Evolutionary conservation across 2,797 vertebrate genomes (phyloP), one percentile per base, ranked within the genome.

Genomic region (Valencia hispanica): DNA sequence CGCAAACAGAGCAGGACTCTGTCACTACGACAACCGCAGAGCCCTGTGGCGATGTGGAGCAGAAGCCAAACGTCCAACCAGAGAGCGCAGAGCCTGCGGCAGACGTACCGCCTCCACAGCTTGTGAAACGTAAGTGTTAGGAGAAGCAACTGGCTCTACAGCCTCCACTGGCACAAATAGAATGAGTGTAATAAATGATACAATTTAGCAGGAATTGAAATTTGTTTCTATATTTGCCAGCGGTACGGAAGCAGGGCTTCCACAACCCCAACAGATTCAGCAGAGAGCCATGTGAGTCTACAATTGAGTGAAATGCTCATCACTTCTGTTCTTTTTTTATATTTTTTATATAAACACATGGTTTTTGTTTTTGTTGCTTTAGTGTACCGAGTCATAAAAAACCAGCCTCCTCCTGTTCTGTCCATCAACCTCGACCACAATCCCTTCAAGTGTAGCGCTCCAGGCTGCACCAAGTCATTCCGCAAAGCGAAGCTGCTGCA

Each of bases 401-500:
- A 96, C 93, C 95, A 96, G 86, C 95, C 96, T 66, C 96, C 96
- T 78, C 97, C 96, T 30, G 93, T 95, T 86, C 91, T 97, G 86
- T 89, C 96, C 87, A 93, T 97, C 83, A 98, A 98, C 84, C 95
- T 99, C 68, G 97, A 99, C 93, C 96, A 98, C 94, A 96, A 96
- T 88, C 97, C 97, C 12, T 99, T 98, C 92, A 97, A 97, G 93
- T 99, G 98, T 94, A 97, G 96, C 48, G 94, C 97, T 83, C 95
- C 96, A 32, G 97, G 98, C 91, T 99, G 98, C 93, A 94, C 95
- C 50, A 99, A 99, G 94, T 97, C 96, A 84, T 99, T 99, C 93
- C 97, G 97, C 84, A 99, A 98, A 93, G 97, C 97, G 79, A 99
- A 99, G 94, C 92, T 99, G 80, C 92, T 99, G 88, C 96, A 99